Evolutionary conservation across 2,888 invertebrate species (phyloP), one percentile per base, ranked within the genome.

Genomic region (Luperina testacea): DNA sequence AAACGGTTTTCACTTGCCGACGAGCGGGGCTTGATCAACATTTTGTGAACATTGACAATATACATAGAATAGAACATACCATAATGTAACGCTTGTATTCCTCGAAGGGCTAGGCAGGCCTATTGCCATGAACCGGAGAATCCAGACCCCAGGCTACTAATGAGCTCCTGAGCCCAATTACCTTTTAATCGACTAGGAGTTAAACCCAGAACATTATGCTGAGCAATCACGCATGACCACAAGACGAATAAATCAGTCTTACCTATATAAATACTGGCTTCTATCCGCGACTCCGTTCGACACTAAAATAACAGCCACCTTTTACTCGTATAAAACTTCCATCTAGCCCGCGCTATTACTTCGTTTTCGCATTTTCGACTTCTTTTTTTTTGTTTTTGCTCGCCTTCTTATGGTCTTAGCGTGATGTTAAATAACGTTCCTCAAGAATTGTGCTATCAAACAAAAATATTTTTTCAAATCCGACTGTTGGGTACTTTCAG

Each of bases 1-100:
- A 81, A 85, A 78, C 75, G 63, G 74, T 90, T 93, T 92, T 91
- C 92, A 89, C 90, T 91, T 45, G 70, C 32, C 9, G 38, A 32
- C 59, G 51, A 61, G 42, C 24, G n/a, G 64, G 57, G 20, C 63
- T 69, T 70, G 71, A 79, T 63, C 68, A 74, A 72, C 20, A 73
- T 69, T 70, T 65, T 65, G 45, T 82, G 59, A 61, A 77, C 32
- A 64, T 20, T 45, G 20, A 20, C 61, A 11, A 48, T 13, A 32
- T 5, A 57, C 2, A 32, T 17, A 45, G 32, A 75, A 17, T 11
- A 42, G 11, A 27, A 42, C 1, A 57, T 38, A 24, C 6, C 27
- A 68, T 27, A 51, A 32, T 4, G 24, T 8, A n/a, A 42, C 45
- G 45, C 45, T 45, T 45, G 45, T 45, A 11, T 8, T 45, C 42